A percentile compares a stretch with the other conserved stretches of the same genome.
phyloP scores from a whole-genome alignment of 2,888 invertebrate species.

The Halictus ligatus region DNA sequence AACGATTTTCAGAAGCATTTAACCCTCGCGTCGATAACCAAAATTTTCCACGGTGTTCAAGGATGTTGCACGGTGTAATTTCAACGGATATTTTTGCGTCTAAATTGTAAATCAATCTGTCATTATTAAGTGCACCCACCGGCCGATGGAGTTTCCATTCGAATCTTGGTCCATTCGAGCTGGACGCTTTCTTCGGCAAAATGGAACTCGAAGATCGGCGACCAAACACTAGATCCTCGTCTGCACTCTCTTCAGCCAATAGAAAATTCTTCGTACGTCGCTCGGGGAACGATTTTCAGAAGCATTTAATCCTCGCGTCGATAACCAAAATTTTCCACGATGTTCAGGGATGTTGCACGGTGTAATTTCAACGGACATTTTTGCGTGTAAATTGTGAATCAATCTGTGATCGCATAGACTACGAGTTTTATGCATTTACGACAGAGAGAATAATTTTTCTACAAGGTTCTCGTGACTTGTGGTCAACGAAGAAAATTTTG shows the following conservation, averaged over 20 bases:
- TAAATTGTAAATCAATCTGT: too few species aligned
- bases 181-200: neutral
- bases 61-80: too few species aligned
- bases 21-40: neutral
- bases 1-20: neutral
- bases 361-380: too few species aligned
- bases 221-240: neutral
- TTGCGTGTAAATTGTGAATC: too few species aligned
- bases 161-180: neutral
- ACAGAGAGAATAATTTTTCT: too few species aligned
- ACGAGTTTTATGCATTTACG: too few species aligned
- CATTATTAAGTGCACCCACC: slow-evolving; percentile 3
- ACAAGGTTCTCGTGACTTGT: too few species aligned
- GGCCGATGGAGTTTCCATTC: neutral
- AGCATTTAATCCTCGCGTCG: neutral
- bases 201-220: neutral
- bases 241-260: neutral
- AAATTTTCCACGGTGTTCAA: too few species aligned
- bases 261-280: neutral
- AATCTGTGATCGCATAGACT: too few species aligned
- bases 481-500: too few species aligned
- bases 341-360: too few species aligned
- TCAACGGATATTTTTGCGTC: too few species aligned
- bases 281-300: neutral
- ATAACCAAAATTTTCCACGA: neutral